These are phyloP conservation scores for Glossosoma conforme DNA, from an alignment of 1,140 invertebrate genomes.

Conservation along the genomic window DNA sequence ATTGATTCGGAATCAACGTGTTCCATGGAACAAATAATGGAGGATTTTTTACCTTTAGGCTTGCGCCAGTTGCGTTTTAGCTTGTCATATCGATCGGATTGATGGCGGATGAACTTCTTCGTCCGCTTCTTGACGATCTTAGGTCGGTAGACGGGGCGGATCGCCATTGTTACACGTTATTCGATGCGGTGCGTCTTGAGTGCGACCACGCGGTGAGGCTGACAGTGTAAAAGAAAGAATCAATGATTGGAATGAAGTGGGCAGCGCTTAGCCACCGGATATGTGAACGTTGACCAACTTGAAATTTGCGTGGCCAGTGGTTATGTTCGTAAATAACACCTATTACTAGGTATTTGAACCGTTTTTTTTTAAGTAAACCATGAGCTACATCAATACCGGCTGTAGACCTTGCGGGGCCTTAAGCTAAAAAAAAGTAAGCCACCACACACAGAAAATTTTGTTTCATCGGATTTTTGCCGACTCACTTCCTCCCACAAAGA, in stretches of 20 bases:
- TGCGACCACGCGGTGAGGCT: constrained; percentile 50
- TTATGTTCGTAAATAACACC: constrained; percentile 11
- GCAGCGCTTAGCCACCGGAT: constrained; percentile 7
- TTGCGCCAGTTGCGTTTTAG: constrained; percentile 68
- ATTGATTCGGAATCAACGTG: no score
- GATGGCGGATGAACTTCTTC: constrained; percentile 94
- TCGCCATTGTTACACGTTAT: constrained; percentile 63
- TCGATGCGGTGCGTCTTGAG: constrained; percentile 49
- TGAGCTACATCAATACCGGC: no score
- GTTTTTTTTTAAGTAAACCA: no score
- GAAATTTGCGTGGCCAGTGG: background rate
- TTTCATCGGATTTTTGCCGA: no score
- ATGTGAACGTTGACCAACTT: background rate
- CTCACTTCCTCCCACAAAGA: no score
- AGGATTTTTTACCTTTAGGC: constrained; percentile 58
- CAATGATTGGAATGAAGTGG: background rate
- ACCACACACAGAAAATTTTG: no score
- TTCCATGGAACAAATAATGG: no score
- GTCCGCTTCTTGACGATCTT: constrained; percentile 93
- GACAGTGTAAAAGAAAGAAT: constrained; percentile 34
- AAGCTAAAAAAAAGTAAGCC: no score
- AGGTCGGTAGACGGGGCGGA: constrained; percentile 81
- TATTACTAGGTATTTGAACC: no score
- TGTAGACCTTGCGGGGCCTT: no score
- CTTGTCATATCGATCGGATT: constrained; percentile 95